Base-by-base conservation (phyloP, 2,888 invertebrate species). In the Tigriopus californicus region DNA sequence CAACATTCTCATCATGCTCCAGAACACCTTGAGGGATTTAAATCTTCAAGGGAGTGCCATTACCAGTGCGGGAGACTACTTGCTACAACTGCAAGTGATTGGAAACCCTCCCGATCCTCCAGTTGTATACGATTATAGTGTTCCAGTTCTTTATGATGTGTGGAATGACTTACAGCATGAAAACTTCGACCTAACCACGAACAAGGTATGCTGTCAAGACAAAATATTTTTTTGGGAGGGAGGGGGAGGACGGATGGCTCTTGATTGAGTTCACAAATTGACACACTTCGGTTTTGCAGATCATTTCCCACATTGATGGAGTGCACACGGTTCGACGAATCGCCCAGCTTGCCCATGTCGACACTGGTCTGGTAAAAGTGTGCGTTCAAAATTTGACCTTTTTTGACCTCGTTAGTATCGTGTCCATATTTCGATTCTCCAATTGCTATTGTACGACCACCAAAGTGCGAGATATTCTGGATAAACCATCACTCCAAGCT, bases 181-280 rank as follows among this genome's bases (percentile, higher is more conserved):
- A 46, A 82, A 85, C 62, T 92, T 92, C 91, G 94, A 94, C 69
- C 77, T 94, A 41, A 92, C 92, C 1, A 92, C 94, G 1, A 83
- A 89, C 70, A 91, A 91, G 78, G 87, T 86, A 62, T 67, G 68
- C n/a, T 57, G 41, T 49, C 58, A 15, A 44, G 52, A 11, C 25
- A 8, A 15, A n/a, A 52, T 18, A 40, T 40, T 49, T 61, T 18
- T 40, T 48, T 61, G 41, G 22, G n/a, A 11, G n/a, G 42, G 42
- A 42, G n/a, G n/a, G 11, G 42, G 11, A 42, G 11, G n/a, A 44
- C 5, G n/a, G 4, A 44, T 1, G 18, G 24, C 49, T n/a, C n/a
- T n/a, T n/a, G n/a, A n/a, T n/a, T n/a, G n/a, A n/a, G n/a, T n/a
- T n/a, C n/a, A n/a, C n/a, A 5, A 33, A 33, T 33, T 33, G 33